These are phyloP conservation scores for Drepana arcuata DNA, from an alignment of 1,140 invertebrate genomes.

Conservation along the genomic window DNA sequence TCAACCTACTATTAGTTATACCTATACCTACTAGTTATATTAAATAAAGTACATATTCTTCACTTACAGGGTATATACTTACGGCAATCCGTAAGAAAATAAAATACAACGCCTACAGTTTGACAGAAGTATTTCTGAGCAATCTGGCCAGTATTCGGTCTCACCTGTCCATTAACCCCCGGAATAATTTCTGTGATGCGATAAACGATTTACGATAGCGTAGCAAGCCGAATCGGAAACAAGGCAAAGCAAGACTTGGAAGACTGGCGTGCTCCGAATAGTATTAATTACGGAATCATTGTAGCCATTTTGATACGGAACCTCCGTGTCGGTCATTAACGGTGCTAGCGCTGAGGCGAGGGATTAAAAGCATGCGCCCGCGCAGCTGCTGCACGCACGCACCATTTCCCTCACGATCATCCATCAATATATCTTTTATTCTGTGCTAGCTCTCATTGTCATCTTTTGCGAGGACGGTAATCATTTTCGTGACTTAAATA, in stretches of 20 bases:
- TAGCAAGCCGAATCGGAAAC: slow-evolving; percentile 54
- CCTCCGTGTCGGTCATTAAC: slow-evolving; percentile 32
- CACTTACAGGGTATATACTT: too few species aligned
- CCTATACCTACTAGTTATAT: too few species aligned
- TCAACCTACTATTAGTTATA: too few species aligned
- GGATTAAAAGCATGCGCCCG: slow-evolving; percentile 32
- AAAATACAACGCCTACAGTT: too few species aligned
- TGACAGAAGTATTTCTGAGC: too few species aligned
- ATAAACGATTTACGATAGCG: slow-evolving; percentile 58
- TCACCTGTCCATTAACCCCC: slow-evolving; percentile 45
- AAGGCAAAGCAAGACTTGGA: slow-evolving; percentile 47
- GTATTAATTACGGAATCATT: slow-evolving; percentile 50
- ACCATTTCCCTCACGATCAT: slow-evolving; percentile 8
- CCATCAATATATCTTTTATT: slow-evolving; percentile 9
- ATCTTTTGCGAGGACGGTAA: neutral
- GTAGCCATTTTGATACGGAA: slow-evolving; percentile 32
- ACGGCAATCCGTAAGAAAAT: too few species aligned
- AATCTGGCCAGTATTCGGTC: slow-evolving; percentile 38
- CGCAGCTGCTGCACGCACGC: slow-evolving; percentile 23
- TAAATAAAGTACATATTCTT: too few species aligned
- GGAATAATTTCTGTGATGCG: slow-evolving; percentile 31
- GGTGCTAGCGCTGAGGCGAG: slow-evolving; percentile 25
- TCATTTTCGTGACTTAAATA: too few species aligned
- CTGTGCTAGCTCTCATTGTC: slow-evolving; percentile 5
- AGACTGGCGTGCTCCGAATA: slow-evolving; percentile 41